These are phyloP conservation scores for Mythimna impura DNA, from an alignment of 2,888 invertebrate species.

Conservation along the genomic window DNA sequence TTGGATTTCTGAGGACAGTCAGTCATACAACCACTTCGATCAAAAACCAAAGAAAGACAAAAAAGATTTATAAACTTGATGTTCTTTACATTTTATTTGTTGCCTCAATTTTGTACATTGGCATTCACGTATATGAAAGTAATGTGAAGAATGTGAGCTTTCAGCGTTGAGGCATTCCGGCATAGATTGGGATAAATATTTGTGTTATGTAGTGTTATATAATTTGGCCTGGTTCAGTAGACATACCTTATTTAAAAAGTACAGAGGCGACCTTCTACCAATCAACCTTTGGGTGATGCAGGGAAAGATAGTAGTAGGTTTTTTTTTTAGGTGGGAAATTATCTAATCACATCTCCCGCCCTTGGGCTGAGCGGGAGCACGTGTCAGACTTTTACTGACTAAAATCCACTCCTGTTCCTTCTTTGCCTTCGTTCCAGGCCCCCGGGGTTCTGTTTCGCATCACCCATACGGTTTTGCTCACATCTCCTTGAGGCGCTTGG, in stretches of 20 bases:
- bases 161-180: conserved; percentile 5
- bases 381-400: too few relatives aligned
- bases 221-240: background rate
- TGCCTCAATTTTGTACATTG: conserved; percentile 6
- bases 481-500: too few relatives aligned
- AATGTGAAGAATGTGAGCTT: conserved; percentile 11
- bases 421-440: too few relatives aligned
- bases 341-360: too few relatives aligned
- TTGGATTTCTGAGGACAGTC: background rate
- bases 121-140: background rate
- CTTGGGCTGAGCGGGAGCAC: too few relatives aligned
- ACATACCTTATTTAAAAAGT: background rate
- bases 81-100: conserved; percentile 5
- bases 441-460: too few relatives aligned
- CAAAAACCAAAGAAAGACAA: background rate
- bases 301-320: too few relatives aligned
- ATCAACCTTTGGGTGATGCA: too few relatives aligned
- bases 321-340: too few relatives aligned
- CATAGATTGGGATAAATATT: conserved; percentile 6
- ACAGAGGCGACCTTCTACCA: too few relatives aligned
- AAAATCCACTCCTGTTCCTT: too few relatives aligned
- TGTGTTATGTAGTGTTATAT: background rate
- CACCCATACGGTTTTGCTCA: too few relatives aligned
- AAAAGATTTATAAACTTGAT: background rate
- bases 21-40: background rate